A percentile compares a stretch with the other conserved stretches of the same genome.
phyloP scores from a whole-genome alignment of 2,113 vertebrate genomes.

The Austrofundulus limnaeus region DNA sequence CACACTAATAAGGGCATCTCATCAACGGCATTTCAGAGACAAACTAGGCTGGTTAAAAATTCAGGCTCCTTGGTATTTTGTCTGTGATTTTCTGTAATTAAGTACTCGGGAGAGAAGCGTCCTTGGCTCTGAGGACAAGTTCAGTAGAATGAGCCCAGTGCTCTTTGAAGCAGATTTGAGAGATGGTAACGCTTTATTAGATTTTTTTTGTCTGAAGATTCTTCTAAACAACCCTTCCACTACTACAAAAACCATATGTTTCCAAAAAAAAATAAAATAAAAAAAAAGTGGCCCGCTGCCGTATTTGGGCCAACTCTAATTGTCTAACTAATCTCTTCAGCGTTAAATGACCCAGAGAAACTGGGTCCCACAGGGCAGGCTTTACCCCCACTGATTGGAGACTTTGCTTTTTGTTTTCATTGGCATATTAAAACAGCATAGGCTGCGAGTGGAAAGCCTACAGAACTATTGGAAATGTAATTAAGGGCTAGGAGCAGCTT shows the following conservation, averaged over 20 bases:
- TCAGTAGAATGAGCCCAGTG: conserved; percentile 46
- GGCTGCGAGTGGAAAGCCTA: conserved; percentile 60
- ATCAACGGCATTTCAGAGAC: conserved; percentile 61
- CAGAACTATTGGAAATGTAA: conserved; percentile 80
- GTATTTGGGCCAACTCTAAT: conserved; percentile 74
- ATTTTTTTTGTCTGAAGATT: conserved; percentile 43
- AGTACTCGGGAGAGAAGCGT: conserved; percentile 47
- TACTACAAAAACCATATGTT: conserved; percentile 46
- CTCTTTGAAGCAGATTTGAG: conserved; percentile 58
- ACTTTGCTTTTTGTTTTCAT: conserved; percentile 69
- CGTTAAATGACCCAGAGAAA: conserved; percentile 73
- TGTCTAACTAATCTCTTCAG: conserved; percentile 74
- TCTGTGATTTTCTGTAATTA: conserved; percentile 72
- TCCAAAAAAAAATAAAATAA: too few species aligned
- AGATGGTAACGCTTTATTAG: conserved; percentile 51
- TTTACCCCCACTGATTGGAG: conserved; percentile 62
- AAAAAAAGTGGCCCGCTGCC: conserved; percentile 58
- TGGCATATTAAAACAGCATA: conserved; percentile 67
- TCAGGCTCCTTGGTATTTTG: conserved; percentile 53
- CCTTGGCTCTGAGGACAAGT: conserved; percentile 69
- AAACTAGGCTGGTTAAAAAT: conserved; percentile 59
- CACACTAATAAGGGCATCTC: conserved; percentile 58
- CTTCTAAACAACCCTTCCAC: conserved; percentile 37
- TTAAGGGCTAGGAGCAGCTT: conserved; percentile 75
- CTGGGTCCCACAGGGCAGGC: conserved; percentile 59